phyloP scores from a whole-genome alignment of 2,113 vertebrate genomes.

The cat (Felis catus) region DNA sequence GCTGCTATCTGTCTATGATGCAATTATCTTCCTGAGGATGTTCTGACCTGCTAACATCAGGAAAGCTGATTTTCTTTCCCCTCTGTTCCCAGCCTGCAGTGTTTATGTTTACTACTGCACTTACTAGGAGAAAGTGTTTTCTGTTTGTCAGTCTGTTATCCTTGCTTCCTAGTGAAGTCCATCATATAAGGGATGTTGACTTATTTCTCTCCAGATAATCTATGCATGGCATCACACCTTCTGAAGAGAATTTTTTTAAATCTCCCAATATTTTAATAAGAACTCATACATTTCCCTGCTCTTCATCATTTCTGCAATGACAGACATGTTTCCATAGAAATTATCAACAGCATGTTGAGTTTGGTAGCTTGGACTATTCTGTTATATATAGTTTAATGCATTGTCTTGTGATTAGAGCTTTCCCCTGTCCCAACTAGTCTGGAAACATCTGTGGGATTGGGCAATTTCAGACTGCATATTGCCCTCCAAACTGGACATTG shows the following conservation, averaged over 20 bases:
- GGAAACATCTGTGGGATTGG: not conserved
- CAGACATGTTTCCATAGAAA: not conserved
- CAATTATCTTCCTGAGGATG: not conserved
- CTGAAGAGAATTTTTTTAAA: not conserved
- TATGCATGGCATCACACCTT: not conserved
- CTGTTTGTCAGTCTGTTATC: not conserved
- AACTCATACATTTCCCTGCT: not conserved
- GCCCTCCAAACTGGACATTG: not conserved
- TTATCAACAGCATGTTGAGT: not conserved
- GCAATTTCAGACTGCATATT: not conserved
- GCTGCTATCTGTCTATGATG: not conserved
- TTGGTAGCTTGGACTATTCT: not conserved
- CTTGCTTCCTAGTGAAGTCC: not conserved
- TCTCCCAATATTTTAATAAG: not conserved
- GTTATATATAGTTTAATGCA: not conserved
- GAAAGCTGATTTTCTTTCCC: not conserved
- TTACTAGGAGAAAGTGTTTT: not conserved
- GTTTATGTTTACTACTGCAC: not conserved
- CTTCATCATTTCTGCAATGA: not conserved
- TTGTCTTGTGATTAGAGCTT: not conserved
- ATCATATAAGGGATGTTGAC: not conserved
- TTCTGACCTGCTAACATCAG: not conserved
- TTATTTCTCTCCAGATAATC: not conserved
- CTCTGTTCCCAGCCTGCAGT: not conserved
- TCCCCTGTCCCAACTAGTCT: not conserved